Conservation (phyloP, 53 echinoderm and acorn worm species). For the Luidia sarsii region DNA sequence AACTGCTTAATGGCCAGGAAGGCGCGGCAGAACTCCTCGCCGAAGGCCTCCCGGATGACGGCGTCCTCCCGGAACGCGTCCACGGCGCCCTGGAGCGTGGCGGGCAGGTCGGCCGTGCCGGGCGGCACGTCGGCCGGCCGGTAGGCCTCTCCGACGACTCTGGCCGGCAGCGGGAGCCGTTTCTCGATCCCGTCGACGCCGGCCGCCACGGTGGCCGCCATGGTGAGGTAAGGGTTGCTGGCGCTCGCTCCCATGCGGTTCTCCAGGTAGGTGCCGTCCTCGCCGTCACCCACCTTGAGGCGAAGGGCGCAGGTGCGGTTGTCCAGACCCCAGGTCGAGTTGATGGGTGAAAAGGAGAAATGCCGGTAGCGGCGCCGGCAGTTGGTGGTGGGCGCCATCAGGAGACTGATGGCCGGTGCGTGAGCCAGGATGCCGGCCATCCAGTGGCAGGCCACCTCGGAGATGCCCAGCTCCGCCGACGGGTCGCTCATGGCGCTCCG, state of each 20-base stretch:
- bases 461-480: conserved; percentile 39
- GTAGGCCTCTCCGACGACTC: conserved; percentile 22
- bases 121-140: no score
- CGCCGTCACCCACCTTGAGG: conserved; percentile 66
- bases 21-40: no score
- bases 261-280: conserved; percentile 69
- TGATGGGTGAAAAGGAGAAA: conserved; percentile 1
- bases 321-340: conserved; percentile 72
- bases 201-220: conserved; percentile 75
- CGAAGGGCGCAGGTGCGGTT: conserved; percentile 70
- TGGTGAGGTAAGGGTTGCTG: conserved; percentile 75
- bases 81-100: conserved; percentile 54
- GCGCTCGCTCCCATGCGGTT: conserved; percentile 71
- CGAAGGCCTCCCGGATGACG: conserved; percentile 66
- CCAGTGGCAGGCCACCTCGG: conserved; percentile 72
- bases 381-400: conserved; percentile 64
- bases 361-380: conserved; percentile 41
- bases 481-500: conserved; percentile 57
- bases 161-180: conserved; percentile 55
- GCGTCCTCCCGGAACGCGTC: conserved; percentile 63
- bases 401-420: conserved; percentile 61
- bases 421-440: conserved; percentile 78
- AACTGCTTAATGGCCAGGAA: no score
- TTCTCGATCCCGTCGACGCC: conserved; percentile 84
- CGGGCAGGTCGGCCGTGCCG: conserved; percentile 55